These are phyloP conservation scores for Sebastes kiyomatsui DNA, from an alignment of 2,797 vertebrate genomes.

Conservation along the genomic window DNA sequence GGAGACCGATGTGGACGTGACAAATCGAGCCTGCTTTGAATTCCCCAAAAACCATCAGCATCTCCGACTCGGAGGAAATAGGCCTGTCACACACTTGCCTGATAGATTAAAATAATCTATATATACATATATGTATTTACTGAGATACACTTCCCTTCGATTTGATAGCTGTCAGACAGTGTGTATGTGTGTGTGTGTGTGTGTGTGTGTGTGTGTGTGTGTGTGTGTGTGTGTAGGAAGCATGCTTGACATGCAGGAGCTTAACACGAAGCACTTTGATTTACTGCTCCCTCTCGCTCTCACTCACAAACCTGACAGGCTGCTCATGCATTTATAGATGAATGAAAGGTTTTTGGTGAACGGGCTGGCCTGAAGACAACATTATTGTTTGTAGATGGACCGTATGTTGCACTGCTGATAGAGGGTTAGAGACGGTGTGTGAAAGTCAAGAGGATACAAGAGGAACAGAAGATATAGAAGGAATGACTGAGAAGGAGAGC, in stretches of 20 bases:
- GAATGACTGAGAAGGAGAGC: background rate
- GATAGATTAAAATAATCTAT: constrained; percentile 69
- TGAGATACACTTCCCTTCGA: constrained; percentile 37
- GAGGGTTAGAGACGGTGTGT: background rate
- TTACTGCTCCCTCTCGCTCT: constrained; percentile 13
- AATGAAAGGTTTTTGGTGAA: constrained; percentile 8
- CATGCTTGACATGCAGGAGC: constrained; percentile 8
- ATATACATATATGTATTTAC: constrained; percentile 69
- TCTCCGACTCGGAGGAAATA: constrained; percentile 60
- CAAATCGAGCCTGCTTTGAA: constrained; percentile 64
- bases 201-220: background rate
- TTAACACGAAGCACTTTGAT: constrained; percentile 38
- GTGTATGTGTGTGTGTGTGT: background rate
- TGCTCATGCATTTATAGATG: constrained; percentile 51
- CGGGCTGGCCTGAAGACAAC: constrained; percentile 9
- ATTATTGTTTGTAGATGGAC: background rate
- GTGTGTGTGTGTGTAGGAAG: background rate
- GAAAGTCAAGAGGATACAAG: background rate
- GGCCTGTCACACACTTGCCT: constrained; percentile 65
- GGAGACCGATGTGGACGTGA: constrained; percentile 35
- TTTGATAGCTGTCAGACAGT: constrained; percentile 45
- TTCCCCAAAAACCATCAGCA: constrained; percentile 61
- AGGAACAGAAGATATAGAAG: background rate
- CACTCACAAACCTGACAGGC: constrained; percentile 14
- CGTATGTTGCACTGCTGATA: background rate